These are phyloP conservation scores for Pseudolaguvia tuberculata DNA, from an alignment of 2,113 vertebrate genomes.

Conservation along the genomic window DNA sequence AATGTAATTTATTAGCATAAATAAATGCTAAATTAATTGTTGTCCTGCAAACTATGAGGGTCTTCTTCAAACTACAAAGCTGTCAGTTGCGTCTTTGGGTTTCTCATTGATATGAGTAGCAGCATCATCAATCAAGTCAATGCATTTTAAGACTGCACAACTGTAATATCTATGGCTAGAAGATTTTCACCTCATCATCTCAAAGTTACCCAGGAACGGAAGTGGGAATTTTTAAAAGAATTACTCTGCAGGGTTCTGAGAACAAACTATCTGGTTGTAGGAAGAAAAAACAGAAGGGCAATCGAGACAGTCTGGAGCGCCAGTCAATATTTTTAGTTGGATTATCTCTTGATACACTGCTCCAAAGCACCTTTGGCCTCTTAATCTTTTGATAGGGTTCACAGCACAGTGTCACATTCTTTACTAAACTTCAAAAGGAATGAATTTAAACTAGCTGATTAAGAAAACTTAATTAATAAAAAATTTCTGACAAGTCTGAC, in stretches of 20 bases:
- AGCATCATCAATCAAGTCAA: conserved; percentile 13
- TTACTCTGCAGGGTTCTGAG: conserved; percentile 34
- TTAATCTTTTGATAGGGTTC: conserved; percentile 30
- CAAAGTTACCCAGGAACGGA: conserved; percentile 29
- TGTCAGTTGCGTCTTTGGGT: conserved; percentile 1
- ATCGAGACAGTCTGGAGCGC: conserved; percentile 9
- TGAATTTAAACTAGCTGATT: conserved; percentile 23
- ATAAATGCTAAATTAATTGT: conserved; percentile 26
- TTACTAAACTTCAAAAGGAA: not conserved
- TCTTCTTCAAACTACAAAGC: conserved; percentile 17
- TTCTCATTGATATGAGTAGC: conserved; percentile 38
- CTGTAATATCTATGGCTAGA: conserved; percentile 34
- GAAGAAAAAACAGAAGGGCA: conserved; percentile 9
- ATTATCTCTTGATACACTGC: conserved; percentile 19
- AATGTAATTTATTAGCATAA: conserved; percentile 23
- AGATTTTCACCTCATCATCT: conserved; percentile 38
- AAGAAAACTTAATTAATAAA: conserved; percentile 25
- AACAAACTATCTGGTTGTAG: conserved; percentile 28
- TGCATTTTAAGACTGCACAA: conserved; percentile 36
- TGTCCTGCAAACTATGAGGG: not conserved
- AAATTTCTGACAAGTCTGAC: conserved; percentile 18
- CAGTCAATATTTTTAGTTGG: conserved; percentile 26
- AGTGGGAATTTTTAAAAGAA: conserved; percentile 39
- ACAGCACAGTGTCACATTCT: conserved; percentile 19
- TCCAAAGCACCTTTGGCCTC: conserved; percentile 21